Evolutionary conservation across 2,888 invertebrate species (phyloP).

Genomic region (Sepiola atlantica): DNA sequence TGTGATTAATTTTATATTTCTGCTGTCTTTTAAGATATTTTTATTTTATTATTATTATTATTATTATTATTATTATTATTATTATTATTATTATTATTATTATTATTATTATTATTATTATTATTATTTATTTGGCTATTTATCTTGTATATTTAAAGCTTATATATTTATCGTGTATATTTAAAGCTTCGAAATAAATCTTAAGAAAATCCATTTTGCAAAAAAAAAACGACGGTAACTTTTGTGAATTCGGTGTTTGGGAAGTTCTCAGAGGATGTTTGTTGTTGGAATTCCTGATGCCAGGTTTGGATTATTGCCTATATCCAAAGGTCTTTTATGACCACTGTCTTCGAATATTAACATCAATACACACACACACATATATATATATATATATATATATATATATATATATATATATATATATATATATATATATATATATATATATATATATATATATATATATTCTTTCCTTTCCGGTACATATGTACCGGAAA

Average conservation of each 20-base stretch:
- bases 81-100: no score
- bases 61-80: no score
- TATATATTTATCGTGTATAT: not conserved
- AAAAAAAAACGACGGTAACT: not conserved
- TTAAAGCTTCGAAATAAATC: conserved; percentile 19
- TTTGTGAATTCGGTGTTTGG: not conserved
- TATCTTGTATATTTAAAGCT: conserved; percentile 32
- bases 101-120: no score
- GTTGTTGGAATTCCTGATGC: conserved; percentile 3
- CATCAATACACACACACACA: not conserved
- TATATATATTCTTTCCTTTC: not conserved
- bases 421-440: no score
- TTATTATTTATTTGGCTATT: not conserved
- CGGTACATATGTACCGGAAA: no score
- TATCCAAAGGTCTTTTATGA: conserved; percentile 16
- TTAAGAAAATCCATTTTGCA: conserved; percentile 21
- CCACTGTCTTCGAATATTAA: not conserved
- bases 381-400: no score
- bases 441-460: no score
- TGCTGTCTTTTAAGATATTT: not conserved
- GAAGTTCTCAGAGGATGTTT: not conserved
- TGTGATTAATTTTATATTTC: not conserved
- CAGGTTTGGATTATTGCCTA: not conserved
- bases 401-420: no score
- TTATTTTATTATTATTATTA: no score